Percentiles rank a stretch among this genome's conserved stretches.
Evolutionary conservation across 1,140 invertebrate species (phyloP).

Genomic region (Achroia grisella): DNA sequence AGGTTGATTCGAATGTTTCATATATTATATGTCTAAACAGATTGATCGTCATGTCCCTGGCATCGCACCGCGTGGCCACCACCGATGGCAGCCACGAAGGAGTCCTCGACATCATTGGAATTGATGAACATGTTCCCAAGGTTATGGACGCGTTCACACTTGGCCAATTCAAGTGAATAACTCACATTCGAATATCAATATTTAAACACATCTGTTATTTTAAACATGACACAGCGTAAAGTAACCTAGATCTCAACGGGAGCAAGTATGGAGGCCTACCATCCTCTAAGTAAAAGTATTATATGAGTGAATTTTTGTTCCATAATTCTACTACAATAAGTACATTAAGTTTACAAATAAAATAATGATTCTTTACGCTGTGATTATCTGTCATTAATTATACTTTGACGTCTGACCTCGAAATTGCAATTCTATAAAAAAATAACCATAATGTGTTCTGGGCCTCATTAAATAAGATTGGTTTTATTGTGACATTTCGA

Average conservation of each 20-base stretch:
- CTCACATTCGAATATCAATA: not conserved
- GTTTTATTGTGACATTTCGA: too few relatives aligned
- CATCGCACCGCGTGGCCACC: constrained; percentile 43
- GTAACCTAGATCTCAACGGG: not conserved
- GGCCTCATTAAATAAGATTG: not conserved
- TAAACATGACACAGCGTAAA: not conserved
- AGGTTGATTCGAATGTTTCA: too few relatives aligned
- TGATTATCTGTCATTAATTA: not conserved
- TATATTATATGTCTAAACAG: constrained; percentile 24
- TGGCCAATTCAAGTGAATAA: constrained; percentile 49
- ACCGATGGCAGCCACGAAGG: constrained; percentile 54
- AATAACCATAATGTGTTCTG: constrained; percentile 52
- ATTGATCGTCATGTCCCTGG: constrained; percentile 53
- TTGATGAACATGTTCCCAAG: constrained; percentile 59
- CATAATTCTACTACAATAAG: too few relatives aligned
- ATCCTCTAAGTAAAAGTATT: too few relatives aligned
- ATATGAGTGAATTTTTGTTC: too few relatives aligned
- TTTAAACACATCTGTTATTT: not conserved
- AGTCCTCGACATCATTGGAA: constrained; percentile 54
- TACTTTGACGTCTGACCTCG: constrained; percentile 27
- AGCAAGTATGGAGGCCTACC: too few relatives aligned
- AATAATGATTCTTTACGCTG: not conserved
- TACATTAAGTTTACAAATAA: too few relatives aligned
- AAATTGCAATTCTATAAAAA: constrained; percentile 23
- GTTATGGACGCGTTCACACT: constrained; percentile 54